Percentiles rank a stretch among this genome's conserved stretches.
phyloP scores from a whole-genome alignment of 1,140 invertebrate genomes.

The Orussus abietinus region DNA sequence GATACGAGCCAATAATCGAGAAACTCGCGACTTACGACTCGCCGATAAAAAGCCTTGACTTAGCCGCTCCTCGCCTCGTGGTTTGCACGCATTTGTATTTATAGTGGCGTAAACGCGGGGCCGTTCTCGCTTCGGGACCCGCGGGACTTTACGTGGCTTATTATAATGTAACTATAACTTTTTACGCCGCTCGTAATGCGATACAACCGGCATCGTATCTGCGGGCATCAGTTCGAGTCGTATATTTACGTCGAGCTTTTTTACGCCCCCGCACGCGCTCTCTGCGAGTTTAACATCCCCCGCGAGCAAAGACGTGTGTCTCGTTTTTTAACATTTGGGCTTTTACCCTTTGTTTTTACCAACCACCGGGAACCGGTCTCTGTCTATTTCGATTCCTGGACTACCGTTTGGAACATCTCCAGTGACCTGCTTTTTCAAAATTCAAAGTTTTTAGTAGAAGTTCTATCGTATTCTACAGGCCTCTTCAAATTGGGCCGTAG shows the following conservation, averaged over 20 bases:
- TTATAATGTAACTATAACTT: conserved; percentile 50
- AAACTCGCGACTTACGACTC: conserved; percentile 31
- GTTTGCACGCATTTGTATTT: conserved; percentile 35
- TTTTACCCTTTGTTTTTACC: too few species aligned
- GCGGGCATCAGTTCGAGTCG: conserved; percentile 23
- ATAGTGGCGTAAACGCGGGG: conserved; percentile 29
- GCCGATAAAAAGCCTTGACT: conserved; percentile 28
- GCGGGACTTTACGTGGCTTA: conserved; percentile 35
- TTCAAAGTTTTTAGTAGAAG: too few species aligned
- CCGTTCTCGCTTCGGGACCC: conserved; percentile 24
- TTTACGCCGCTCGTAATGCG: conserved; percentile 41
- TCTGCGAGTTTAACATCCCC: conserved; percentile 4
- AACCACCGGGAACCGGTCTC: too few species aligned
- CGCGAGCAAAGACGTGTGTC: too few species aligned
- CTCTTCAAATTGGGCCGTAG: too few species aligned
- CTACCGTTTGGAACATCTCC: too few species aligned
- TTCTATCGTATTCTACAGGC: too few species aligned
- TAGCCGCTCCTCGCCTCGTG: conserved; percentile 20
- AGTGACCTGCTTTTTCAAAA: too few species aligned
- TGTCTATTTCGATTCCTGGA: too few species aligned
- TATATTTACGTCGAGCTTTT: conserved; percentile 18
- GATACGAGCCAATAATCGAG: conserved; percentile 31
- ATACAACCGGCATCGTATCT: conserved; percentile 22
- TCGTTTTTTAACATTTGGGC: too few species aligned
- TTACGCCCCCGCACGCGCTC: neutral